Conservation (phyloP, 2,888 invertebrate species). For the Crossocerus cetratus region DNA sequence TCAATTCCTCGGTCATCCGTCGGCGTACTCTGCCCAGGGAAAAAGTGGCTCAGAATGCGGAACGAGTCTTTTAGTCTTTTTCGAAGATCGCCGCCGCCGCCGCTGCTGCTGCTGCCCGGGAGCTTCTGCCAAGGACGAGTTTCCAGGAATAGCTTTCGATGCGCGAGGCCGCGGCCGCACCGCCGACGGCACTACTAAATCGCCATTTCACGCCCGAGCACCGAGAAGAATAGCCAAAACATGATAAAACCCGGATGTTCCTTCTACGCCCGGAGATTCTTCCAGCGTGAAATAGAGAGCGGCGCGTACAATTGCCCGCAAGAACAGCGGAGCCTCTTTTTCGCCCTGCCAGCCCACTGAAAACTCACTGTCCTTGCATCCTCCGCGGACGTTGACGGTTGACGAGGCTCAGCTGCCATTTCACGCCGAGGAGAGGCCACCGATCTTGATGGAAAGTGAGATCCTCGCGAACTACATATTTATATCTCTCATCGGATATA, state of each 20-base stretch:
- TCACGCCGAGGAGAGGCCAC: conserved; percentile 7
- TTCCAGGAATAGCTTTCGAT: conserved; percentile 27
- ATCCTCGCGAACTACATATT: conserved; percentile 7
- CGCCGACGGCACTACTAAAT: conserved; percentile 24
- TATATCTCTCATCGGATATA: not conserved
- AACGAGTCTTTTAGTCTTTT: conserved; percentile 13
- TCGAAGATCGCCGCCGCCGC: not conserved
- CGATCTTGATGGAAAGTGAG: conserved; percentile 20
- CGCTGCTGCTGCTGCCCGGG: too few species aligned
- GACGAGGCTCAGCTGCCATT: conserved; percentile 25
- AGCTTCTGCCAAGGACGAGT: conserved; percentile 14
- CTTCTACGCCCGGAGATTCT: conserved; percentile 19
- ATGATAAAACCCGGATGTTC: conserved; percentile 30
- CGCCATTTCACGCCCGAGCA: conserved; percentile 30
- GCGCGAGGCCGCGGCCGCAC: conserved; percentile 26
- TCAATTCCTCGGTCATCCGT: not conserved
- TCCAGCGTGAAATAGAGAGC: conserved; percentile 36
- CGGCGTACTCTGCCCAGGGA: not conserved
- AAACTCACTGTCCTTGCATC: conserved; percentile 19
- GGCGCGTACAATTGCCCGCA: conserved; percentile 9
- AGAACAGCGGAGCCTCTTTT: conserved; percentile 19
- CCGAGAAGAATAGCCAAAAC: conserved; percentile 29
- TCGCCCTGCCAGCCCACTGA: conserved; percentile 11
- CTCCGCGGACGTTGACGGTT: not conserved
- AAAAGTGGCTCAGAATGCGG: conserved; percentile 11